A percentile compares a stretch with the other conserved stretches of the same genome.
Conservation (phyloP, 1,140 invertebrate species). For the Calliphora vicina region DNA sequence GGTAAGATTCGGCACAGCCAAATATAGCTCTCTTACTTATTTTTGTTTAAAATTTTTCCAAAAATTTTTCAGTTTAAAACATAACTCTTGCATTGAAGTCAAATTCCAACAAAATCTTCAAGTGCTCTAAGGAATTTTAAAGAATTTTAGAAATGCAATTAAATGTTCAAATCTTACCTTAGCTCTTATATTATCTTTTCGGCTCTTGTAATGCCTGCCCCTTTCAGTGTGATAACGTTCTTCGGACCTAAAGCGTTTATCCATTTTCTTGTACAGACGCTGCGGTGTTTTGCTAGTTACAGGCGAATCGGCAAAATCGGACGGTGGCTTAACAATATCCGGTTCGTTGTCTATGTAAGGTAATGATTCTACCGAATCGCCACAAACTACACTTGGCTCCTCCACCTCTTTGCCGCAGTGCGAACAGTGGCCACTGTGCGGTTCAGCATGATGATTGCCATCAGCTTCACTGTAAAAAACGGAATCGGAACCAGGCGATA, state of each 20-base stretch:
- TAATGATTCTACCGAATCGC: conserved; percentile 60
- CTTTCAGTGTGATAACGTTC: conserved; percentile 72
- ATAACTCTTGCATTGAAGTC: too few relatives aligned
- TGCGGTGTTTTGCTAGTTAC: conserved; percentile 66
- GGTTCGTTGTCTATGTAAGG: conserved; percentile 62
- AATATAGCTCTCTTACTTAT: too few relatives aligned
- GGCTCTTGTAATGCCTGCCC: conserved; percentile 71
- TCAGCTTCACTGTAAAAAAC: conserved; percentile 86
- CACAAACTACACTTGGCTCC: conserved; percentile 64
- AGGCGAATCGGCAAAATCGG: conserved; percentile 86
- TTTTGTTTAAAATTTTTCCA: too few relatives aligned
- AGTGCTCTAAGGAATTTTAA: too few relatives aligned
- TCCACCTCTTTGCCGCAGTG: conserved; percentile 82
- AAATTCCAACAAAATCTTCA: too few relatives aligned
- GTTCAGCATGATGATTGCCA: conserved; percentile 62
- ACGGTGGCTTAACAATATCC: conserved; percentile 85
- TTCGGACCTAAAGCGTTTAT: conserved; percentile 83
- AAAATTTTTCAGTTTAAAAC: too few relatives aligned
- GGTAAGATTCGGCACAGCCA: too few relatives aligned
- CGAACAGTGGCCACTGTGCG: conserved; percentile 69
- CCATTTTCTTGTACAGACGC: conserved; percentile 80
- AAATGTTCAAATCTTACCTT: conserved; percentile 66
- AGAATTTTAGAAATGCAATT: too few relatives aligned
- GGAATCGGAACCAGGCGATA: conserved; percentile 86
- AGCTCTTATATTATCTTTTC: conserved; percentile 74